Conservation (phyloP, 2,797 vertebrate genomes). For the Mus spretus region DNA sequence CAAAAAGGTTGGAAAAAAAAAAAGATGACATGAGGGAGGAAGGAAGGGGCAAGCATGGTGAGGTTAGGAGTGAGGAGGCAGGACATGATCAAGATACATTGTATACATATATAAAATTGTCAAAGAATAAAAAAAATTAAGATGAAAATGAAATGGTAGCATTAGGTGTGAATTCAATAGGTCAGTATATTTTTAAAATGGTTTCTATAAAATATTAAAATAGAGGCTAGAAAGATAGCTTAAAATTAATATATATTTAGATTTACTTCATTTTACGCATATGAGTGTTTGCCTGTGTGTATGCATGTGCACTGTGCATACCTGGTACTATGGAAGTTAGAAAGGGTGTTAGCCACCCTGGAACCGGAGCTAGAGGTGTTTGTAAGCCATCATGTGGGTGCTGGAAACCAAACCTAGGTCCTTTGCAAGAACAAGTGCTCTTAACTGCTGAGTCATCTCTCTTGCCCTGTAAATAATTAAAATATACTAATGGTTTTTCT, state of each 20-base stretch:
- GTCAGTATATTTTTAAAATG: constrained; percentile 55
- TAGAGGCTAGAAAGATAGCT: neutral
- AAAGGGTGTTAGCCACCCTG: neutral
- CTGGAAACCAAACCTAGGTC: neutral
- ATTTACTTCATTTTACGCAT: neutral
- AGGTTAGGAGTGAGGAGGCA: neutral
- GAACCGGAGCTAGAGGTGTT: neutral
- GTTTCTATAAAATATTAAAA: constrained; percentile 36
- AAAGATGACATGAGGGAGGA: too few species aligned
- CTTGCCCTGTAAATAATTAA: neutral
- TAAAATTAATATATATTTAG: neutral
- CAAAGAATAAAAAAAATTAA: neutral
- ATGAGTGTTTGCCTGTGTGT: neutral
- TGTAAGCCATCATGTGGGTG: neutral
- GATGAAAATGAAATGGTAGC: constrained; percentile 53
- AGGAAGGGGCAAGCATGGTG: neutral
- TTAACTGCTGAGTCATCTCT: neutral
- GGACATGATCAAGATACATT: neutral
- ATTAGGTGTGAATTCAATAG: constrained; percentile 47
- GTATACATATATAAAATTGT: neutral
- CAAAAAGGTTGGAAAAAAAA: constrained; percentile 8
- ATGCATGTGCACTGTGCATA: neutral
- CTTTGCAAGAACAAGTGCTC: neutral
- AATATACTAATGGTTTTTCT: constrained; percentile 11
- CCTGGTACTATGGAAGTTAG: neutral